These are phyloP conservation scores for Typhlichthys subterraneus DNA, from an alignment of 2,797 vertebrate genomes.

Conservation along the genomic window DNA sequence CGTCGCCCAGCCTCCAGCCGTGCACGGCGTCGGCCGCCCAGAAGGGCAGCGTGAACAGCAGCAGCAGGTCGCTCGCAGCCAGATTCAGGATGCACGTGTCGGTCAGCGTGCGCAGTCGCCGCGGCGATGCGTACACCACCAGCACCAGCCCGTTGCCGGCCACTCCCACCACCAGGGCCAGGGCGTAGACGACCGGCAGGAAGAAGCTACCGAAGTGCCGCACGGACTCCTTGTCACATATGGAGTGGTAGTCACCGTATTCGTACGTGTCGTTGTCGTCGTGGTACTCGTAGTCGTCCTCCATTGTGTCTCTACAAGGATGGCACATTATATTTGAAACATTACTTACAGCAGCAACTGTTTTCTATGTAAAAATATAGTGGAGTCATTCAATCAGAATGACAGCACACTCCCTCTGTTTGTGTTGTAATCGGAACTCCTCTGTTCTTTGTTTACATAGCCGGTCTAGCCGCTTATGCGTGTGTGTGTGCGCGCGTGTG, in stretches of 20 bases:
- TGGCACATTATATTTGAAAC: too few relatives aligned
- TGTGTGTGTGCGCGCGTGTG: too few relatives aligned
- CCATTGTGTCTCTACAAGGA: constrained; percentile 37
- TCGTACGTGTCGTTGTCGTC: constrained; percentile 59
- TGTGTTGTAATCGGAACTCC: too few relatives aligned
- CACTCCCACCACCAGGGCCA: constrained; percentile 84
- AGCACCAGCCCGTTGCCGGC: constrained; percentile 89
- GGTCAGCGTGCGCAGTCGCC: constrained; percentile 85
- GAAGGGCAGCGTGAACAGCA: constrained; percentile 90
- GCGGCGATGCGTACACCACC: constrained; percentile 82
- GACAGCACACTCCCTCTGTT: too few relatives aligned
- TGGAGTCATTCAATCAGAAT: too few relatives aligned
- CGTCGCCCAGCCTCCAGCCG: constrained; percentile 85
- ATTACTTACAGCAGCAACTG: too few relatives aligned
- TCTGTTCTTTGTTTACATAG: too few relatives aligned
- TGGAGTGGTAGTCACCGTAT: constrained; percentile 70
- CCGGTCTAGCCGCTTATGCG: too few relatives aligned
- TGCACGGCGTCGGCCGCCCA: constrained; percentile 88
- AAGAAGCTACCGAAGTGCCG: constrained; percentile 86
- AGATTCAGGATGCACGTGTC: constrained; percentile 91
- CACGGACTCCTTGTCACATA: constrained; percentile 88
- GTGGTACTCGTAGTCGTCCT: constrained; percentile 40
- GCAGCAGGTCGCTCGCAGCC: constrained; percentile 87
- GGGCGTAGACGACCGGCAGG: constrained; percentile 84
- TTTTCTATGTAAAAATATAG: too few relatives aligned